phyloP scores from a whole-genome alignment of 2,797 vertebrate species.

The Schizopygopsis pylzovi region DNA sequence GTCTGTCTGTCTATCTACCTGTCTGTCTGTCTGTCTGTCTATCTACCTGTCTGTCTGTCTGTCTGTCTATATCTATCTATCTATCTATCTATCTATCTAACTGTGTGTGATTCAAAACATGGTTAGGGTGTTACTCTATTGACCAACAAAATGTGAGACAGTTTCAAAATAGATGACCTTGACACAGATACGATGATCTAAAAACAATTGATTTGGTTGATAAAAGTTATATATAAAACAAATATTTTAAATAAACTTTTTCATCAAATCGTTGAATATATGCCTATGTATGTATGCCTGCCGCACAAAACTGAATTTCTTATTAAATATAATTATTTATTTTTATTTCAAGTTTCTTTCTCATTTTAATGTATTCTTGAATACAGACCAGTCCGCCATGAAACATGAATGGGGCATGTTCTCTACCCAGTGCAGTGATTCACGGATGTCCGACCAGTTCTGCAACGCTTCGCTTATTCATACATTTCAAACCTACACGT shows the following conservation, averaged over 20 bases:
- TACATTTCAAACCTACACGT: slow-evolving; percentile 34
- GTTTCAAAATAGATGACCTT: neutral
- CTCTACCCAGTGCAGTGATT: slow-evolving; percentile 29
- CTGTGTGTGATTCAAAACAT: no score
- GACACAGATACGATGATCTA: neutral
- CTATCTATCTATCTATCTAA: no score
- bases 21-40: no score
- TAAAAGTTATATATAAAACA: neutral
- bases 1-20: no score
- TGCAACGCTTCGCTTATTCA: slow-evolving; percentile 32
- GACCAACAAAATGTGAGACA: neutral
- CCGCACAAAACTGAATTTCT: neutral
- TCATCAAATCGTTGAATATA: neutral
- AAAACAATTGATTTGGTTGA: neutral
- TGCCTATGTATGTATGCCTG: neutral
- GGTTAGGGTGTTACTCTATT: no score
- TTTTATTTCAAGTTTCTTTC: no score
- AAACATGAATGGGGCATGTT: neutral
- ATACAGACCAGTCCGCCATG: neutral
- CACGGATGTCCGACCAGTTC: neutral
- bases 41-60: no score
- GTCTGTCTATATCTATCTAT: no score
- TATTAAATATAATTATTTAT: no score
- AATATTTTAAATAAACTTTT: neutral
- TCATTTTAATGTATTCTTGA: neutral